A percentile compares a stretch with the other conserved stretches of the same genome.
These are phyloP conservation scores for Netelia virgata DNA, from an alignment of 2,888 invertebrate genomes.

Conservation along the genomic window DNA sequence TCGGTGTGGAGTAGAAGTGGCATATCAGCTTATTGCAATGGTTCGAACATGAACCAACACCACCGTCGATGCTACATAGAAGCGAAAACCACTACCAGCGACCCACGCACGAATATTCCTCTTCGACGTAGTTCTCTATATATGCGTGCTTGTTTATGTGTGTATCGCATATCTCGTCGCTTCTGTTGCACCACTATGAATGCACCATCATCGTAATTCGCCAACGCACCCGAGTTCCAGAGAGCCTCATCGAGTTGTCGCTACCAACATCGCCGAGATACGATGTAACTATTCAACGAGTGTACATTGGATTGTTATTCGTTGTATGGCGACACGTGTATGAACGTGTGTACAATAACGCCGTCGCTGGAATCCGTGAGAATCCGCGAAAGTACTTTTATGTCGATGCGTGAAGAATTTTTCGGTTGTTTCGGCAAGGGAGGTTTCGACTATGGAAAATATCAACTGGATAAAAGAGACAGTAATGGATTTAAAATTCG, in stretches of 20 bases:
- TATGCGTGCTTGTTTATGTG: neutral
- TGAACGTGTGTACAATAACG: neutral
- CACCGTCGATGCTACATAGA: slow-evolving; percentile 34
- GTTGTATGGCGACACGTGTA: slow-evolving; percentile 5
- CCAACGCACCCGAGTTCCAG: neutral
- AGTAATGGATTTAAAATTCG: too few species aligned
- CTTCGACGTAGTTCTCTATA: slow-evolving; percentile 13
- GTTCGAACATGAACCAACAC: slow-evolving; percentile 45
- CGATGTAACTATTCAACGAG: slow-evolving; percentile 32
- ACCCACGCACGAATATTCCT: slow-evolving; percentile 41
- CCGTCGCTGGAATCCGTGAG: neutral
- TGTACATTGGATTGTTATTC: slow-evolving; percentile 41
- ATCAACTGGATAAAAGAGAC: too few species aligned
- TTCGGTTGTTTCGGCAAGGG: too few species aligned
- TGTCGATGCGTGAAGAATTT: too few species aligned
- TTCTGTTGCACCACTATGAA: slow-evolving; percentile 14
- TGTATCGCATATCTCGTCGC: slow-evolving; percentile 2
- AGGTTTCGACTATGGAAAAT: too few species aligned
- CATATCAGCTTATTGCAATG: slow-evolving; percentile 67
- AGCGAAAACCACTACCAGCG: slow-evolving; percentile 44
- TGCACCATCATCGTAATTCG: slow-evolving; percentile 6
- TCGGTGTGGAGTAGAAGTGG: slow-evolving; percentile 48
- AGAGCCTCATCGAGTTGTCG: neutral
- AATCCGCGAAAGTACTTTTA: slow-evolving; percentile 14
- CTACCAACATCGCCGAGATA: slow-evolving; percentile 23